These are phyloP conservation scores for Pogonomyrmex barbatus DNA, from an alignment of 1,140 invertebrate genomes.

Conservation along the genomic window DNA sequence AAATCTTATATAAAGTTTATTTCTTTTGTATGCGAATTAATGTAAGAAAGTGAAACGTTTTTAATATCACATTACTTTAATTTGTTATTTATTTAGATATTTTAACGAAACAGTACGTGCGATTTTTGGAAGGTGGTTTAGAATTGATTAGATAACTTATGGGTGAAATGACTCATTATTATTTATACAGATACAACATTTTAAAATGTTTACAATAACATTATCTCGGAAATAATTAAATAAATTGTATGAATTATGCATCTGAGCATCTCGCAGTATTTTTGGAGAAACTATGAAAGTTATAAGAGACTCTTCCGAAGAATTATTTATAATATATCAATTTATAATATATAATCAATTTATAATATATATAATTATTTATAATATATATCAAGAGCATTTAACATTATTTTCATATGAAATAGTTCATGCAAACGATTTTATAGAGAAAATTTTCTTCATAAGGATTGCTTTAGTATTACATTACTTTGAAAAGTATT, in stretches of 20 bases:
- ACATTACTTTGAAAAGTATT: neutral
- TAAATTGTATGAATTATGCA: neutral
- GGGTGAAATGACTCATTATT: neutral
- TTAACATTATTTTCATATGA: neutral
- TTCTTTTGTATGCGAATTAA: neutral
- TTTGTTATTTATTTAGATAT: neutral
- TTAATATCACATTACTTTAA: neutral
- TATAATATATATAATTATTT: neutral
- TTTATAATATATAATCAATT: neutral
- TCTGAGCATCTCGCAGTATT: neutral
- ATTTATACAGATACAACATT: neutral
- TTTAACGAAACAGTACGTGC: neutral
- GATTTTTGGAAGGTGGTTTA: neutral
- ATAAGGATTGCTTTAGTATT: neutral
- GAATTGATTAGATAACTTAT: neutral
- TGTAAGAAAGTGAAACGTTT: neutral
- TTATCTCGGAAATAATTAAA: neutral
- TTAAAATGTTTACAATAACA: neutral
- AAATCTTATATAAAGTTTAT: neutral
- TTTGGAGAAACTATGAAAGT: slow-evolving; percentile 1
- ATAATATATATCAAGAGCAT: neutral
- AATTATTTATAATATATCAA: neutral
- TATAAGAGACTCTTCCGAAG: neutral
- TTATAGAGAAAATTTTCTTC: neutral
- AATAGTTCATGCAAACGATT: neutral